These are phyloP conservation scores for Plagiodera versicolora DNA, from an alignment of 2,888 invertebrate species.

Conservation along the genomic window DNA sequence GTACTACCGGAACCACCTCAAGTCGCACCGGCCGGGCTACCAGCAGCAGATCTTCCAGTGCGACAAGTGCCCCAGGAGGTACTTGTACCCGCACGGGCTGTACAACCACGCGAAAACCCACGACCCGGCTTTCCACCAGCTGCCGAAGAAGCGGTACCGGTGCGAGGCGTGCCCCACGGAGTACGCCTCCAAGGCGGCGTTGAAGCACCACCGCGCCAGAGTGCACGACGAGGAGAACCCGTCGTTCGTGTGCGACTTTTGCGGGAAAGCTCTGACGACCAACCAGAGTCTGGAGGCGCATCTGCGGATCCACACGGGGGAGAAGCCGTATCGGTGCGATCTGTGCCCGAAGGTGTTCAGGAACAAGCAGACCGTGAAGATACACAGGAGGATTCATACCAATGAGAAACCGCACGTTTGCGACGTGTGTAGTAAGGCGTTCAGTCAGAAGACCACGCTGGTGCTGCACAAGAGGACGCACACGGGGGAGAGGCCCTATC, in stretches of 20 bases:
- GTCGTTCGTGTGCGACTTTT: constrained; percentile 48
- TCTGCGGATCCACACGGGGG: constrained; percentile 59
- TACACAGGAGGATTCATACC: constrained; percentile 41
- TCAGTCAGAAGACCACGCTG: constrained; percentile 37
- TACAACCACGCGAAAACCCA: neutral
- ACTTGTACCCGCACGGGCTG: neutral
- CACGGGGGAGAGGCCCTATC: constrained; percentile 46
- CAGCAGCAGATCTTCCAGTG: neutral
- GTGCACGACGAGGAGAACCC: neutral
- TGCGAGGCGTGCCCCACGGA: neutral
- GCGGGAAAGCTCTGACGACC: constrained; percentile 48
- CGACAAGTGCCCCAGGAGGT: neutral
- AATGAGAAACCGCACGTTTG: constrained; percentile 41
- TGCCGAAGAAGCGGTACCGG: neutral
- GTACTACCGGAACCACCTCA: neutral
- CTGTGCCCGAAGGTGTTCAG: constrained; percentile 54
- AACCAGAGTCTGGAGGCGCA: constrained; percentile 38
- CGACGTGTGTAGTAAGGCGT: constrained; percentile 42
- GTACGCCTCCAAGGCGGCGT: neutral
- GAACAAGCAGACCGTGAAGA: constrained; percentile 38
- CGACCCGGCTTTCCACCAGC: neutral
- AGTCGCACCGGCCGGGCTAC: neutral
- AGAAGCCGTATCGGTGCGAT: constrained; percentile 58
- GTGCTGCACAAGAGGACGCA: constrained; percentile 46
- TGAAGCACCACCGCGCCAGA: neutral